These are phyloP conservation scores for Eulimnadia texana DNA, from an alignment of 1,140 invertebrate species.

Conservation along the genomic window DNA sequence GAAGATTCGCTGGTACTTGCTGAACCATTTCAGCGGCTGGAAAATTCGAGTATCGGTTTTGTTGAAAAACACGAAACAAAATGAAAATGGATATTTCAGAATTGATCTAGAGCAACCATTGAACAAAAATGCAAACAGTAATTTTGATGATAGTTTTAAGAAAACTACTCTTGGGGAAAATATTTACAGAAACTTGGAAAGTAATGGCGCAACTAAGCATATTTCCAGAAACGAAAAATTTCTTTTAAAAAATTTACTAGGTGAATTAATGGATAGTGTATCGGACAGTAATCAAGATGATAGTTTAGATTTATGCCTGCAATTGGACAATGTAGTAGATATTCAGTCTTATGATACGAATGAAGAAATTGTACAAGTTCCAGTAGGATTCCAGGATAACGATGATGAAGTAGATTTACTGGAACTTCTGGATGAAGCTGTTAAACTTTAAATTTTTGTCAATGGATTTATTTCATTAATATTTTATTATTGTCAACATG, in stretches of 20 bases:
- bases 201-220: background rate
- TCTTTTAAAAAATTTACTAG: no score
- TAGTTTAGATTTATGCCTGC: no score
- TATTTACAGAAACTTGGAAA: background rate
- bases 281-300: no score
- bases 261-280: no score
- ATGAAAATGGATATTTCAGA: background rate
- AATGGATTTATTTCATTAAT: no score
- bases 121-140: no score
- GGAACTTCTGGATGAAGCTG: background rate
- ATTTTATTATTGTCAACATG: no score
- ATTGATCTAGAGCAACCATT: background rate
- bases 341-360: background rate
- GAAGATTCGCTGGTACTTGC: background rate
- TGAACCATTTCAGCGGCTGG: background rate
- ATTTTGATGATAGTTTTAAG: background rate
- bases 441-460: no score
- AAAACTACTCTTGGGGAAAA: background rate
- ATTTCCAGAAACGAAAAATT: background rate
- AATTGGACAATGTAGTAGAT: background rate
- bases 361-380: background rate
- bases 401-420: background rate
- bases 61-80: background rate
- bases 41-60: background rate
- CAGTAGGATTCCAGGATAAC: background rate